These are phyloP conservation scores for Hypolimnas misippus DNA, from an alignment of 2,888 invertebrate species.

Conservation along the genomic window DNA sequence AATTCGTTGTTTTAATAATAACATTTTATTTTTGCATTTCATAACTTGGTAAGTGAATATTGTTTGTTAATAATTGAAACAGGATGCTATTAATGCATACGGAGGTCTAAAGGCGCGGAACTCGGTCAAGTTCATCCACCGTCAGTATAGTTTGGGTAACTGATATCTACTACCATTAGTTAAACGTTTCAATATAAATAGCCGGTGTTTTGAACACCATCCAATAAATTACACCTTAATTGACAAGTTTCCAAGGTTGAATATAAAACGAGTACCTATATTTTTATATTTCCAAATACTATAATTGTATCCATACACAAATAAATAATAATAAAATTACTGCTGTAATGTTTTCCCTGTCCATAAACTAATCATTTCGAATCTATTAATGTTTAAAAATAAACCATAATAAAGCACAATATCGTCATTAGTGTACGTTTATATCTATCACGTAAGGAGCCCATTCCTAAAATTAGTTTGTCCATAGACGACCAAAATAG, in stretches of 20 bases:
- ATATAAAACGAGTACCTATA: not conserved
- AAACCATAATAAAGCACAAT: not conserved
- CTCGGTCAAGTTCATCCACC: slow-evolving; percentile 35
- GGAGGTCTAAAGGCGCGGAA: not conserved
- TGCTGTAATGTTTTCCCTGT: not conserved
- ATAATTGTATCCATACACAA: not conserved
- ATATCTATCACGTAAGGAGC: not conserved
- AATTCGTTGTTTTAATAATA: too few species aligned
- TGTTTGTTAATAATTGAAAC: not conserved
- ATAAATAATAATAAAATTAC: not conserved
- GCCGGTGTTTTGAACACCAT: not conserved
- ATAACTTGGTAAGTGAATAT: not conserved
- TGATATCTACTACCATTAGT: slow-evolving; percentile 6
- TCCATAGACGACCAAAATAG: not conserved
- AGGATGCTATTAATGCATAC: not conserved
- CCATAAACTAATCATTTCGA: not conserved
- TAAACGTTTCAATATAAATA: not conserved
- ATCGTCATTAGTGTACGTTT: not conserved
- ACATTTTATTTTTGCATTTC: not conserved
- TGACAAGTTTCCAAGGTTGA: not conserved
- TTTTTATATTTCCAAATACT: not conserved
- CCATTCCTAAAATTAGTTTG: not conserved
- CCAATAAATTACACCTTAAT: not conserved
- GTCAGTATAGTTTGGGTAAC: slow-evolving; percentile 12
- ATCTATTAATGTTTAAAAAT: not conserved